Percentiles rank a stretch among this genome's conserved stretches.
Evolutionary conservation across 2,888 invertebrate species (phyloP).

Genomic region (Thera obeliscata): DNA sequence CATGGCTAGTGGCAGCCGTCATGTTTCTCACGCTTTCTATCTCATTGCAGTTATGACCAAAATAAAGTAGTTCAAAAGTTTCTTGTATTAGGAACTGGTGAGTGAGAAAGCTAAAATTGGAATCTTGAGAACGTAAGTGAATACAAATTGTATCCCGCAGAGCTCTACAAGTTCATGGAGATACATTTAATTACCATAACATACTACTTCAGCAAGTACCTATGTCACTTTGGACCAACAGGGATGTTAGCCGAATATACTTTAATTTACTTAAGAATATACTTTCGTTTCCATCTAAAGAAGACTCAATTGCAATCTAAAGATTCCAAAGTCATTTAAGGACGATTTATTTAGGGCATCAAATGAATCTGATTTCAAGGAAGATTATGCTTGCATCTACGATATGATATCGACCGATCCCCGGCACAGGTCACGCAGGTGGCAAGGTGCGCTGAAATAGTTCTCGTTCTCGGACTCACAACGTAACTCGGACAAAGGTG

Average conservation of each 20-base stretch:
- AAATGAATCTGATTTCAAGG: neutral
- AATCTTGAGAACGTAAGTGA: slow-evolving; percentile 21
- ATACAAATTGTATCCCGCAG: slow-evolving; percentile 17
- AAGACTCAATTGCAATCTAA: too few relatives aligned
- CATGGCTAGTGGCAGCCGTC: slow-evolving; percentile 12
- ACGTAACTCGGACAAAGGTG: slow-evolving; percentile 56
- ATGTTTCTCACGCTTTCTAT: slow-evolving; percentile 37
- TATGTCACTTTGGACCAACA: too few relatives aligned
- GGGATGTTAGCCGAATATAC: too few relatives aligned
- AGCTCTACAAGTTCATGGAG: neutral
- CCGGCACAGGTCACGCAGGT: neutral
- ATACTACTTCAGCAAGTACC: too few relatives aligned
- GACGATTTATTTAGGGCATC: too few relatives aligned
- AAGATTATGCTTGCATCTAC: neutral
- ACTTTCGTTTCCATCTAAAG: too few relatives aligned
- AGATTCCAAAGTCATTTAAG: too few relatives aligned
- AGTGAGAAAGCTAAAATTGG: slow-evolving; percentile 32
- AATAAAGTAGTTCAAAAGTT: slow-evolving; percentile 24
- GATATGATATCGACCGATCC: neutral
- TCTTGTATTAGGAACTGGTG: slow-evolving; percentile 23
- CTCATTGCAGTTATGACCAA: slow-evolving; percentile 32
- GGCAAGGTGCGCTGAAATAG: slow-evolving; percentile 14
- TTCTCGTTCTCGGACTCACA: slow-evolving; percentile 38
- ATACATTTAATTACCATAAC: neutral
- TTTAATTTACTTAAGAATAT: too few relatives aligned